phyloP scores from a whole-genome alignment of 2,113 vertebrate genomes.

The Benitochromis conjunctus region DNA sequence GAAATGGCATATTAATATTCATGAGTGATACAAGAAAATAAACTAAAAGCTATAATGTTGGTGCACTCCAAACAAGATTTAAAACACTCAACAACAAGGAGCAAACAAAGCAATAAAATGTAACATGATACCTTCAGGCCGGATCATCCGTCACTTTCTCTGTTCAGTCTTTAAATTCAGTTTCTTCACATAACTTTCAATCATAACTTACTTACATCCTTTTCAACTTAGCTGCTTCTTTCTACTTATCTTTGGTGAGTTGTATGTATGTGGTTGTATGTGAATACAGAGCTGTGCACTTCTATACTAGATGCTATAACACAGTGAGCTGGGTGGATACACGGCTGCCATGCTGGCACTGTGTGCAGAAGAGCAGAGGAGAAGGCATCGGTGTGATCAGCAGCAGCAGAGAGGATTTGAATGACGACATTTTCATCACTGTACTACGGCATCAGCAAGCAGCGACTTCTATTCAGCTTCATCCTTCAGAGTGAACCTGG shows the following conservation, averaged over 20 bases:
- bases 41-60: background rate
- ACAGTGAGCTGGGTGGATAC: conserved; percentile 20
- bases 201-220: background rate
- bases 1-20: background rate
- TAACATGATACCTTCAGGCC: background rate
- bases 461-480: conserved; percentile 48
- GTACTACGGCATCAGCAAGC: background rate
- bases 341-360: conserved; percentile 2
- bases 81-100: background rate
- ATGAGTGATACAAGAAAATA: background rate
- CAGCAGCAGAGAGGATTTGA: background rate
- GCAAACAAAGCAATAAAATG: background rate
- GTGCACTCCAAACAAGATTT: background rate
- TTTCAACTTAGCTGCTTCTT: background rate
- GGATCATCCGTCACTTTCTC: background rate
- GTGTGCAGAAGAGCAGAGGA: background rate
- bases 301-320: background rate
- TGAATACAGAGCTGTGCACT: background rate
- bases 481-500: conserved; percentile 71
- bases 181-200: conserved; percentile 5
- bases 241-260: conserved; percentile 31
- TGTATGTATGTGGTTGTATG: background rate
- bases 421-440: background rate
- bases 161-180: background rate
- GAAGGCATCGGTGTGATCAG: conserved; percentile 61